These are phyloP conservation scores for Drosophila pandora DNA, from an alignment of 1,140 invertebrate genomes.

Conservation along the genomic window DNA sequence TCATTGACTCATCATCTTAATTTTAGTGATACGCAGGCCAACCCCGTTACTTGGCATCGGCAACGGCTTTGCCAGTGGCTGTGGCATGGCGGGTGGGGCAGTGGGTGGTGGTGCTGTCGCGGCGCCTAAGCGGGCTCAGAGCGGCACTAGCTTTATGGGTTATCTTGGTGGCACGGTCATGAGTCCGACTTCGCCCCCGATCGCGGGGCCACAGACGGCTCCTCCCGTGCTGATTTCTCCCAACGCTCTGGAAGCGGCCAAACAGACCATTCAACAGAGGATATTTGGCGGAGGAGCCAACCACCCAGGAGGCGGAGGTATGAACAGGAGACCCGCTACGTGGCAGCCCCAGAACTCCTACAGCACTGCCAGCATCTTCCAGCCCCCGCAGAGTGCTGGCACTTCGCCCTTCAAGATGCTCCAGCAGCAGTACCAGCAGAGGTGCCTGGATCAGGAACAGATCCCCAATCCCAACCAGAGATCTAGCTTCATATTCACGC, in stretches of 20 bases:
- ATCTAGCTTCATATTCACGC: conserved; percentile 51
- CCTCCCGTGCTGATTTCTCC: conserved; percentile 35
- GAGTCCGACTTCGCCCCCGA: conserved; percentile 8
- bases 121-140: conserved; percentile 28
- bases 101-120: conserved; percentile 32
- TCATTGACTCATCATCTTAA: conserved; percentile 83
- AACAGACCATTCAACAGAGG: conserved; percentile 73
- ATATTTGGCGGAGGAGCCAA: conserved; percentile 53
- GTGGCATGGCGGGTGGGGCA: conserved; percentile 38
- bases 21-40: conserved; percentile 84
- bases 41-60: conserved; percentile 73
- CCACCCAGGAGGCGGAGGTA: not conserved
- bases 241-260: conserved; percentile 66
- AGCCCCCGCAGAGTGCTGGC: conserved; percentile 34
- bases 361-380: conserved; percentile 68
- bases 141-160: conserved; percentile 49
- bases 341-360: conserved; percentile 66
- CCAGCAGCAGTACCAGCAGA: conserved; percentile 67
- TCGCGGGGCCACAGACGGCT: conserved; percentile 20
- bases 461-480: conserved; percentile 44
- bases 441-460: conserved; percentile 45
- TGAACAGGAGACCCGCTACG: conserved; percentile 25
- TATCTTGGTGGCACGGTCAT: conserved; percentile 8
- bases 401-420: conserved; percentile 50
- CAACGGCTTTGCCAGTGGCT: conserved; percentile 57